A percentile compares a stretch with the other conserved stretches of the same genome.
Conservation (phyloP, 2,888 invertebrate species). For the Ctenicera cuprea region DNA sequence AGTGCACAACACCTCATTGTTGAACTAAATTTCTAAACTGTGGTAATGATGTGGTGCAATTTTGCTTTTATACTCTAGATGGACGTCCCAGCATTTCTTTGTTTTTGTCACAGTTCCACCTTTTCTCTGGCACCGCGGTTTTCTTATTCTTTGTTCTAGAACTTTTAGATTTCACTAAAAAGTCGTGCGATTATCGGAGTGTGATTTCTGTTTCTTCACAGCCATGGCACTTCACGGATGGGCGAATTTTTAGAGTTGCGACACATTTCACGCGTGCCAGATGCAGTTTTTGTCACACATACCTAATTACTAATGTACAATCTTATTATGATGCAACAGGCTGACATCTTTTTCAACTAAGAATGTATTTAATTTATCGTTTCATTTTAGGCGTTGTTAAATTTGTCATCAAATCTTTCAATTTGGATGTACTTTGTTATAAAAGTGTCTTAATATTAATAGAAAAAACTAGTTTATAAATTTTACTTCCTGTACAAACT, state of each 20-base stretch:
- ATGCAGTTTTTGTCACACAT: constrained; percentile 8
- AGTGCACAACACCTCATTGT: constrained; percentile 39
- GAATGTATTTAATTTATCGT: too few relatives aligned
- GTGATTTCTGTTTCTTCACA: constrained; percentile 46
- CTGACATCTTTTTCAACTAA: neutral
- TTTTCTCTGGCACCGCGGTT: constrained; percentile 53
- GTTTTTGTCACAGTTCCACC: constrained; percentile 55
- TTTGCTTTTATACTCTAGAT: constrained; percentile 51
- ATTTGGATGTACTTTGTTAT: too few relatives aligned
- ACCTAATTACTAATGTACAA: neutral
- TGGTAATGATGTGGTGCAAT: constrained; percentile 13
- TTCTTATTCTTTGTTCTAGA: constrained; percentile 53
- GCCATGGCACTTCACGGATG: constrained; percentile 32
- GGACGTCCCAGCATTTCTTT: constrained; percentile 49
- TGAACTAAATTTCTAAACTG: constrained; percentile 26
- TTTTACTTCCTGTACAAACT: too few relatives aligned
- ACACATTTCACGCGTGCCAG: constrained; percentile 26
- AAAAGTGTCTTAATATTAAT: too few relatives aligned
- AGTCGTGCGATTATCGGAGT: constrained; percentile 46
- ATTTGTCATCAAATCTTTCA: too few relatives aligned
- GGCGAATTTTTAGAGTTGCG: constrained; percentile 27
- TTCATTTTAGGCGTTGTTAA: too few relatives aligned
- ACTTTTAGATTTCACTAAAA: constrained; percentile 50
- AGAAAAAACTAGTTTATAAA: too few relatives aligned
- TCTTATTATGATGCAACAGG: constrained; percentile 5